Base-by-base conservation (phyloP, 2,888 invertebrate genomes). In the Sussaba pulchella region DNA sequence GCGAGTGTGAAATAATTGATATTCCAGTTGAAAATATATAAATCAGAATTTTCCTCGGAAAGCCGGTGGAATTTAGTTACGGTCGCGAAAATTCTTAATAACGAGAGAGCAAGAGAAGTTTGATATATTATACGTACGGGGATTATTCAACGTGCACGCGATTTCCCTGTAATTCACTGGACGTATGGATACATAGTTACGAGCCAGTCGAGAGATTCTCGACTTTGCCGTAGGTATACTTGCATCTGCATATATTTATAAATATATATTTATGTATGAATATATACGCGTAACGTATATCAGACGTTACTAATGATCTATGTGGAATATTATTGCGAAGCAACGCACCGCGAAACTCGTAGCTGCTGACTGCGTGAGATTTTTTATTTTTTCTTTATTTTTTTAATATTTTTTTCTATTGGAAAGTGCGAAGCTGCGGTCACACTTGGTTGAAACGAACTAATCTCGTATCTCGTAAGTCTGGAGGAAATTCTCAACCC, bases 391-490 rank as follows among this genome's bases (percentile, higher is more conserved):
- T 6, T 31, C n/a, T n/a, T n/a, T n/a, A n/a, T n/a, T n/a, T n/a
- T n/a, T n/a, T n/a, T n/a, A n/a, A n/a, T n/a, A n/a, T 31, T 6
- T 31, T 31, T 6, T 31, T 31, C 31, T 72, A 78, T 78, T 78
- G 73, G 78, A 78, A 78, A 78, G 78, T 78, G 63, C 78, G 52
- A 69, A 73, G 63, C 63, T 73, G 73, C 73, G 73, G 73, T 78
- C 69, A n/a, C 39, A 69, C 52, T 69, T 45, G 43, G 73, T 17
- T 69, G 45, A 47, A 59, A 26, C 54, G 61, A 75, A 75, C 61
- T 24, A 45, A 67, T 39, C 36, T 66, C 19, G 19, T 10, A 19
- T 70, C 52, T 71, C 50, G 64, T 61, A 12, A 39, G 39, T 67
- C 54, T 24, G 6, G 19, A 21, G 45, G 2, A 50, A 26, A 57